Evolutionary conservation across 1,140 invertebrate species (phyloP), one percentile per base, ranked within the genome.

Genomic region (Apolygus lucorum): DNA sequence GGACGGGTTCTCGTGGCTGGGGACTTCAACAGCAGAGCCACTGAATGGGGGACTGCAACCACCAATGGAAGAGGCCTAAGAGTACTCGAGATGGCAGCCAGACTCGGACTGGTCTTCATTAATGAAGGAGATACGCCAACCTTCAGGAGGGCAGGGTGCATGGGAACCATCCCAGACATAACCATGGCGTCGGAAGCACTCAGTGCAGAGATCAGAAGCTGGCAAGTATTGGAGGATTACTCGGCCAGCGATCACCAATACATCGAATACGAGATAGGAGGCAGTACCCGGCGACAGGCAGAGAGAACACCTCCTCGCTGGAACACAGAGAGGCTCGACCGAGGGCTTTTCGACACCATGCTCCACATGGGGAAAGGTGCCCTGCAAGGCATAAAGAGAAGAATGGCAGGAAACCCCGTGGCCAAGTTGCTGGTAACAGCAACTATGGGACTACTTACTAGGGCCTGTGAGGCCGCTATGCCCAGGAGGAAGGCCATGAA

Each of bases 11-110:
- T 74, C 1, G 71, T 77, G 13, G 70, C 71, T 29, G 74, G 74
- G 1, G 73, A 76, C 24, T 72, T 75, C 13, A 76, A 77, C 52
- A 63, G 69, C 14, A 75, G 73, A 70, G 69, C 72, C 1, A 34
- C 67, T 1, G 68, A 73, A 26, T 76, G 74, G 74, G 74, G 73
- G 1, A 71, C 71, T 52, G 28, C 71, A 29, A 24, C n/a, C 17
- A 28, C 52, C 1, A 64, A 75, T 70, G 68, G 28, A 22, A 73
- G 71, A 68, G 75, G 74, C 21, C 65, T n/a, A 59, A n/a, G 27
- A 0, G 71, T 78, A 0, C 24, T 67, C 1, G 64, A 67, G 1
- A 67, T 67, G 64, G 64, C 25, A 27, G 24, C 64, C 1, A 67
- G 64, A 29, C 2, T 17, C 1, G 64, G 64, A 28, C 25, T 67